phyloP scores from a whole-genome alignment of 2,888 invertebrate genomes.

The Synanthedon myopaeformis region DNA sequence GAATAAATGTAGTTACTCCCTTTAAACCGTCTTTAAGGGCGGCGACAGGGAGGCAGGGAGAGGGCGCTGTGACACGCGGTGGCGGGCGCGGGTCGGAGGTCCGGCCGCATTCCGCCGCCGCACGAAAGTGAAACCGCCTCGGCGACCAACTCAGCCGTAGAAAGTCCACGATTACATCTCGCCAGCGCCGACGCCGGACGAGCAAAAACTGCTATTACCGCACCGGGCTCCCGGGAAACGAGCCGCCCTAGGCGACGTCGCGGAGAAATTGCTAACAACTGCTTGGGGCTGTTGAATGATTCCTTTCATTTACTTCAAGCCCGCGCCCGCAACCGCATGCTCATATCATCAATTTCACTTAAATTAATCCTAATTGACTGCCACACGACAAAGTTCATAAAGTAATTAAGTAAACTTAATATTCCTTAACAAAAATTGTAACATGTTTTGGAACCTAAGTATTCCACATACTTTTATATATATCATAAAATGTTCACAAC shows the following conservation, averaged over 20 bases:
- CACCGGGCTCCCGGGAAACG: slow-evolving; percentile 52
- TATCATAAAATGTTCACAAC: no score
- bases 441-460: no score
- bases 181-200: slow-evolving; percentile 41
- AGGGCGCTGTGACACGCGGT: slow-evolving; percentile 24
- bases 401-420: no score
- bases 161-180: slow-evolving; percentile 66
- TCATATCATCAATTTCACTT: slow-evolving; percentile 43
- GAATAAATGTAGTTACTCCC: no score
- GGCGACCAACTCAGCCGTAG: slow-evolving; percentile 54
- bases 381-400: slow-evolving; percentile 18
- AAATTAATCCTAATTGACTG: slow-evolving; percentile 24
- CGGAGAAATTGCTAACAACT: slow-evolving; percentile 46
- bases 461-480: no score
- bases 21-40: slow-evolving; percentile 4
- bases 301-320: slow-evolving; percentile 42
- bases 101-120: slow-evolving; percentile 64
- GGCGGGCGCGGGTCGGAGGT: slow-evolving; percentile 58
- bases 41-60: slow-evolving; percentile 9
- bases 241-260: slow-evolving; percentile 43
- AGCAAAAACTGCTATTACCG: slow-evolving; percentile 58
- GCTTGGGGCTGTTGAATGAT: slow-evolving; percentile 35
- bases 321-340: slow-evolving; percentile 17
- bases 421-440: no score
- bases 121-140: slow-evolving; percentile 66